Evolutionary conservation across 2,797 vertebrate genomes (phyloP), one percentile per base, ranked within the genome.

Genomic region (Sternarchorhynchus goeldii): DNA sequence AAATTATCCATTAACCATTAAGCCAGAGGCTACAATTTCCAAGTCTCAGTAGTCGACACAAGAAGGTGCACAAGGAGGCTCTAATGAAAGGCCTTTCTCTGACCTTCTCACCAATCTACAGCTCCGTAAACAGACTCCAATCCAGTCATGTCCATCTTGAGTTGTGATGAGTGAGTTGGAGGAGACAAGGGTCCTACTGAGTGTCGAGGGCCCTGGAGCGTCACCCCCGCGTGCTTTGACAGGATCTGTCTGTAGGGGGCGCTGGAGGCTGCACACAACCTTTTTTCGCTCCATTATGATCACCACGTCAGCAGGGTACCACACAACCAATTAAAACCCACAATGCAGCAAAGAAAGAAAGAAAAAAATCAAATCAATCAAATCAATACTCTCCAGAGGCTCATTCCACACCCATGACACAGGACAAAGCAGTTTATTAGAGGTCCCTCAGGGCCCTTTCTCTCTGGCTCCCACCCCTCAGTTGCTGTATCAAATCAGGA

Each of bases 251-350:
- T 31, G 58, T 58, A 77, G 5, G 31, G 31, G 25, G 36, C 41
- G 86, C 77, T 78, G 77, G 67, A 86, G 76, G 85, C 72, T 85
- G 85, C 88, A 90, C 89, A 90, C 87, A 89, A 89, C 86, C 82
- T 90, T 87, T 88, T 90, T 90, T 87, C 83, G 84, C 75, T 89
- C 87, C 89, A 92, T 90, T 91, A 90, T 86, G 91, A 91, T 93
- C 90, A 92, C 85, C 87, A 90, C 92, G 92, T 92, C 90, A 92
- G 89, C 88, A 88, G 89, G 88, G 85, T 66, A 89, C 85, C 87
- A 81, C 81, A 87, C 86, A 87, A 90, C 86, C 88, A 91, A 89
- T 92, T 90, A 90, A 90, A 88, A 88, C 87, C 86, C 85, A 82
- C 85, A 71, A 77, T 75, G 78, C 81, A 63, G 85, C 71, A 60